These are phyloP conservation scores for Machimus rusticus DNA, from an alignment of 2,888 invertebrate genomes.

Conservation along the genomic window DNA sequence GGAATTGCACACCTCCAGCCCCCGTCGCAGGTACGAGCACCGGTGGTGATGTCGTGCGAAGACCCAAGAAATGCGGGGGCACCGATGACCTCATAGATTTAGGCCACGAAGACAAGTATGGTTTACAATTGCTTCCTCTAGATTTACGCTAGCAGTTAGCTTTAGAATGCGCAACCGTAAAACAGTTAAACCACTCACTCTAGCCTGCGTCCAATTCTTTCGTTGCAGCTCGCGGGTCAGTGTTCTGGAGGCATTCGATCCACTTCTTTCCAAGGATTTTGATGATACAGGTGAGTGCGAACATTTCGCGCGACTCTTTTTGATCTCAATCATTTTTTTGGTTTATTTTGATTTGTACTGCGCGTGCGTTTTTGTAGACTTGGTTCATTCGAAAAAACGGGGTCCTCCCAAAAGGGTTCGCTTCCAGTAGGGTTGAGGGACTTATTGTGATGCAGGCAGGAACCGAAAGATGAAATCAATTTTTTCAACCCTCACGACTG, in stretches of 20 bases:
- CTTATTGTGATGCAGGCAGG: background rate
- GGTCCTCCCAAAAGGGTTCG: conserved; percentile 4
- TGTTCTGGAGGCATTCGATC: conserved; percentile 87
- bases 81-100: conserved; percentile 60
- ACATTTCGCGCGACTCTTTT: background rate
- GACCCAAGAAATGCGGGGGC: conserved; percentile 39
- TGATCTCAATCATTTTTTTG: background rate
- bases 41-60: conserved; percentile 15
- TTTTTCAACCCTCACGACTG: background rate
- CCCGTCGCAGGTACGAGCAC: background rate
- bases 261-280: conserved; percentile 72
- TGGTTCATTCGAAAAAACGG: background rate
- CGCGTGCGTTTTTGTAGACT: conserved; percentile 2
- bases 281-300: conserved; percentile 61
- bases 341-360: conserved; percentile 13
- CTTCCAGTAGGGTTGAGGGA: conserved; percentile 4
- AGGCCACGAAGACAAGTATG: conserved; percentile 59
- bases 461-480: background rate
- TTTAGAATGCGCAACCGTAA: conserved; percentile 13
- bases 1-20: background rate
- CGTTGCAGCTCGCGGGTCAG: conserved; percentile 60
- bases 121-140: conserved; percentile 35
- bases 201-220: conserved; percentile 21
- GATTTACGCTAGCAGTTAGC: background rate
- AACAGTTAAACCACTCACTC: background rate